phyloP scores from a whole-genome alignment of 2,797 vertebrate species.

The Podarcis siculus region DNA sequence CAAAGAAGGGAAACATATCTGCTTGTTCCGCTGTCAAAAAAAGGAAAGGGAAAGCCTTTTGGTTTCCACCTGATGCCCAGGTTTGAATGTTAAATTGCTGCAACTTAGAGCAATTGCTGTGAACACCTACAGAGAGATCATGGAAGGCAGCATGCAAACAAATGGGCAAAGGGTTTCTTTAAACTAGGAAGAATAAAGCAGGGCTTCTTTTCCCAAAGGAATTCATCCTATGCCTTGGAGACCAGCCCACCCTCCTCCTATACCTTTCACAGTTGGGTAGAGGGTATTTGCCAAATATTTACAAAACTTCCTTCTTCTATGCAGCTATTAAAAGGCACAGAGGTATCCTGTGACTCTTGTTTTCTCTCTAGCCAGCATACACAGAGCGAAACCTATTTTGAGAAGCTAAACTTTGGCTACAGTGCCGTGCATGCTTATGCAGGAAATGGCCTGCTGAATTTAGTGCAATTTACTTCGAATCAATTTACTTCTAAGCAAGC shows the following conservation, averaged over 20 bases:
- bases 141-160: not conserved
- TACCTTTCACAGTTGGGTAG: not conserved
- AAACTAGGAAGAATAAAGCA: not conserved
- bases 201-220: not conserved
- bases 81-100: not conserved
- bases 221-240: not conserved
- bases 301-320: not conserved
- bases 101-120: not conserved
- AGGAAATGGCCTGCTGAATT: not conserved
- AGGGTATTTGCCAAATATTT: not conserved
- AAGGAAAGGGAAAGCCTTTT: not conserved
- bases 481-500: not conserved
- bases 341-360: not conserved
- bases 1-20: constrained; percentile 14
- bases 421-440: not conserved
- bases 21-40: constrained; percentile 18
- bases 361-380: not conserved
- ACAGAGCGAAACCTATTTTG: not conserved
- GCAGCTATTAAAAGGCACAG: not conserved
- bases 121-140: not conserved
- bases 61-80: constrained; percentile 11
- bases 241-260: not conserved
- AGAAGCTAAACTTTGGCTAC: not conserved
- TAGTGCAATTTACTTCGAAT: not conserved
- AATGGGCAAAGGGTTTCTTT: not conserved